These are phyloP conservation scores for Luperina nickerlii DNA, from an alignment of 2,888 invertebrate species.

Conservation along the genomic window DNA sequence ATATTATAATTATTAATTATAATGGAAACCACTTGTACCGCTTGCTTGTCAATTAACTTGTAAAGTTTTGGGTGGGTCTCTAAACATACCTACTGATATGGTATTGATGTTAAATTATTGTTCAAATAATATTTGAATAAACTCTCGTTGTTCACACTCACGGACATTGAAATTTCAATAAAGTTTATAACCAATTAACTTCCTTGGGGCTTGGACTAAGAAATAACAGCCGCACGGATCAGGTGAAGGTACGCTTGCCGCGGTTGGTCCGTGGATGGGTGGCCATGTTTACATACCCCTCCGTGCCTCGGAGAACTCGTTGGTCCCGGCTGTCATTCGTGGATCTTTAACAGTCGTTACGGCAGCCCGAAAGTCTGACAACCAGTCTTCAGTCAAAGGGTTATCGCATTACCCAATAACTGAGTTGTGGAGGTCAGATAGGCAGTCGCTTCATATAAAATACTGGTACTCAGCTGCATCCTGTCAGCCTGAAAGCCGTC, in stretches of 20 bases:
- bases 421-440: neutral
- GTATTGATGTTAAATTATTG: constrained; percentile 7
- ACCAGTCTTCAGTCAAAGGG: too few relatives aligned
- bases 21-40: constrained; percentile 8
- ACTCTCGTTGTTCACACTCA: neutral
- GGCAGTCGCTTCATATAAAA: too few relatives aligned
- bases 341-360: neutral
- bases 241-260: neutral
- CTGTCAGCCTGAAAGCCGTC: too few relatives aligned
- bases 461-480: too few relatives aligned
- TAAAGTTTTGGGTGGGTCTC: constrained; percentile 24
- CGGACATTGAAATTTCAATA: neutral
- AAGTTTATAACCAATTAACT: too few relatives aligned
- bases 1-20: neutral
- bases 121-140: neutral
- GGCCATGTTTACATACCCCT: neutral
- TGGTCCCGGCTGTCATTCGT: neutral
- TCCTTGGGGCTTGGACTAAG: neutral
- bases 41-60: constrained; percentile 27
- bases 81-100: neutral
- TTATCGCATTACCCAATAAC: neutral
- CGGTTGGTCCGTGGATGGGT: neutral
- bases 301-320: too few relatives aligned
- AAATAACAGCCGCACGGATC: neutral
- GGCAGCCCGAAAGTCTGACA: neutral